These are phyloP conservation scores for Cephus sareptanus DNA, from an alignment of 2,888 invertebrate species.

Conservation along the genomic window DNA sequence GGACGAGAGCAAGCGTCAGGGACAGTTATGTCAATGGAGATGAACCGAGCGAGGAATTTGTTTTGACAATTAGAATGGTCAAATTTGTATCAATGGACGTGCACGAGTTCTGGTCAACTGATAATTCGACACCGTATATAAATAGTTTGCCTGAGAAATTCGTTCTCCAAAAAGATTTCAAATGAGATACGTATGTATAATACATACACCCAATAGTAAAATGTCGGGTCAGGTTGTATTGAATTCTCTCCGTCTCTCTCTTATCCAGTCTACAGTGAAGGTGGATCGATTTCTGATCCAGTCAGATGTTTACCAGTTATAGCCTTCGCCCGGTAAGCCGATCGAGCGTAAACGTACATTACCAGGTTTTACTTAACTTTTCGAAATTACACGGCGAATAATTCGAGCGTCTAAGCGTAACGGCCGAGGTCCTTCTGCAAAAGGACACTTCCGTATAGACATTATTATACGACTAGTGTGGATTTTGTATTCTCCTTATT, in stretches of 20 bases:
- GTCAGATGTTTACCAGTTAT: background rate
- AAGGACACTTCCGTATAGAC: background rate
- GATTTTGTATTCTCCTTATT: background rate
- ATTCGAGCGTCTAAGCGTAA: background rate
- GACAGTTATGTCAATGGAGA: slow-evolving; percentile 9
- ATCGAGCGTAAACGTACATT: background rate
- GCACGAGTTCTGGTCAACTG: background rate
- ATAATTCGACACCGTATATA: background rate
- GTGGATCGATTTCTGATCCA: background rate
- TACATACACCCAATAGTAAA: background rate
- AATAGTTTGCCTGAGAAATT: background rate
- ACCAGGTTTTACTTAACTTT: background rate
- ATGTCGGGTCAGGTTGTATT: background rate
- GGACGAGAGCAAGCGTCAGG: background rate
- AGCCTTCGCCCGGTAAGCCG: background rate
- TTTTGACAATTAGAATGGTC: slow-evolving; percentile 19
- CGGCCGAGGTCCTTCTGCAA: background rate
- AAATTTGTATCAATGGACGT: slow-evolving; percentile 15
- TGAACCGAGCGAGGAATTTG: slow-evolving; percentile 13
- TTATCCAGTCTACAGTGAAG: background rate
- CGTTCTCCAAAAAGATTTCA: background rate
- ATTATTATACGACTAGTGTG: background rate
- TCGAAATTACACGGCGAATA: background rate
- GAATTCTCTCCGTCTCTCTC: background rate
- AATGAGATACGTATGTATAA: background rate